These are phyloP conservation scores for Teleogryllus occipitalis DNA, from an alignment of 1,140 invertebrate species.

Conservation along the genomic window DNA sequence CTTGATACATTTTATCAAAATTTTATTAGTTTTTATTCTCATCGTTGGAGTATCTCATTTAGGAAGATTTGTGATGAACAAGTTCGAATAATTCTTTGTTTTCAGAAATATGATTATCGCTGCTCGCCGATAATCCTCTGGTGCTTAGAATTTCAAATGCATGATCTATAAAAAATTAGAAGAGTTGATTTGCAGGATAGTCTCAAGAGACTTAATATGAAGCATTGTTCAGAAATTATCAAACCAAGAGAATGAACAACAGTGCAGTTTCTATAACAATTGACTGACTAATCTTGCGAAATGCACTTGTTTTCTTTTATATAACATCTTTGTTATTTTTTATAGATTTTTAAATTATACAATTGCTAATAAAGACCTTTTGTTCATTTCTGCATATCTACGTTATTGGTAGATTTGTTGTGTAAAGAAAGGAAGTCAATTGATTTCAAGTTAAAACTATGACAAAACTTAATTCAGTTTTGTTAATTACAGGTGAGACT, in stretches of 20 bases:
- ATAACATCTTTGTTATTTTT: neutral
- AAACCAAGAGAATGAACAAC: neutral
- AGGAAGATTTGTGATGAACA: too few species aligned
- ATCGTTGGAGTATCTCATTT: too few species aligned
- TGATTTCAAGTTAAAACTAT: neutral
- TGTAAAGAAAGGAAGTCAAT: neutral
- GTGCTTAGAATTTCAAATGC: neutral
- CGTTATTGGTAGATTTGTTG: neutral
- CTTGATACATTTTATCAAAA: too few species aligned
- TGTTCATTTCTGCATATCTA: neutral
- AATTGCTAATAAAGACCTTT: neutral
- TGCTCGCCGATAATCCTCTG: neutral
- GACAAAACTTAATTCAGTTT: constrained; percentile 8
- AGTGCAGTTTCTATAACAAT: neutral
- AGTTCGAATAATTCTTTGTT: neutral
- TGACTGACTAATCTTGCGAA: neutral
- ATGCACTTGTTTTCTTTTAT: neutral
- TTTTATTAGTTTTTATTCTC: too few species aligned
- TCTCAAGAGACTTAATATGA: neutral
- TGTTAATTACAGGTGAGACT: constrained; percentile 58
- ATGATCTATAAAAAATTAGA: neutral
- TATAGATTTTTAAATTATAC: neutral
- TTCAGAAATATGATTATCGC: neutral
- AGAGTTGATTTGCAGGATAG: neutral
- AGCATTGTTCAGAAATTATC: neutral